Evolutionary conservation across 2,888 invertebrate species (phyloP).

Genomic region (Dryadula phaetusa): DNA sequence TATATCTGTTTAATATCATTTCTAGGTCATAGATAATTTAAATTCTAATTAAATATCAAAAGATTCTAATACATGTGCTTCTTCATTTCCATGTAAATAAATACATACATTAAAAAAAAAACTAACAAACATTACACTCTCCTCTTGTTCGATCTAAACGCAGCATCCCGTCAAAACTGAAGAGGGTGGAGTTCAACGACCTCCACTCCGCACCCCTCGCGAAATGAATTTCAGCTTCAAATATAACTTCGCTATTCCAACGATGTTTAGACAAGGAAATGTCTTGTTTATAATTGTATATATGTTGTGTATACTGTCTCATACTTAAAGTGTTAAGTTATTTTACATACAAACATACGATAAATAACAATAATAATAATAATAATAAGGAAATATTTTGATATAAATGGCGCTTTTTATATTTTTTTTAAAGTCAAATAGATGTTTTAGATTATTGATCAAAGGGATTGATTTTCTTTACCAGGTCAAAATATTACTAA

Average conservation of each 20-base stretch:
- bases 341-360: not conserved
- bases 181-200: conserved; percentile 52
- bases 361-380: too few species aligned
- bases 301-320: not conserved
- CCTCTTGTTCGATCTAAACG: conserved; percentile 38
- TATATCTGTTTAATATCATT: too few species aligned
- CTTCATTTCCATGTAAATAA: too few species aligned
- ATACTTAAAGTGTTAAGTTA: not conserved
- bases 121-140: not conserved
- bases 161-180: conserved; percentile 45
- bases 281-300: conserved; percentile 18
- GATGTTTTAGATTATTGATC: too few species aligned
- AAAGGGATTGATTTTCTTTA: too few species aligned
- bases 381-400: too few species aligned
- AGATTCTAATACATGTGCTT: too few species aligned
- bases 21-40: too few species aligned
- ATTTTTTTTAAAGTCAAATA: too few species aligned
- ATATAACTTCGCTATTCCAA: conserved; percentile 35
- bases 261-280: conserved; percentile 21
- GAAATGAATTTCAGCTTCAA: conserved; percentile 47
- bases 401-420: too few species aligned
- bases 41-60: too few species aligned
- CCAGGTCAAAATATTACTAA: too few species aligned
- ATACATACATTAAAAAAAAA: not conserved
- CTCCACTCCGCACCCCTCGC: conserved; percentile 46